Conservation (phyloP, 2,888 invertebrate species). For the Aplocera efformata region DNA sequence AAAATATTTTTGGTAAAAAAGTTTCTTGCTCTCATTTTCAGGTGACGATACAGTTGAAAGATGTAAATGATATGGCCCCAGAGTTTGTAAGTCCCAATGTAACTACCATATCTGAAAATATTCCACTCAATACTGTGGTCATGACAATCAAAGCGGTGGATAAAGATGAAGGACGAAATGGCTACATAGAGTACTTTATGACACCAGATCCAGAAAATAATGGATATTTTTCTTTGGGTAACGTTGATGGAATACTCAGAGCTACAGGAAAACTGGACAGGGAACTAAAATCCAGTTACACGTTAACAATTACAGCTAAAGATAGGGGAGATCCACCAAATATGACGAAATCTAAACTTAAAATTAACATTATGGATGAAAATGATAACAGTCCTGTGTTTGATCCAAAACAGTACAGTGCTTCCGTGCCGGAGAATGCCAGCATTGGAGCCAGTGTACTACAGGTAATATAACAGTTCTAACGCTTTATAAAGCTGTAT, state of each 20-base stretch:
- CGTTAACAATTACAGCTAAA: constrained; percentile 88
- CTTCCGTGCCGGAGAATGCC: constrained; percentile 95
- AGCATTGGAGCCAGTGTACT: constrained; percentile 94
- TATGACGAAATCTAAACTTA: constrained; percentile 84
- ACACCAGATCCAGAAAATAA: constrained; percentile 83
- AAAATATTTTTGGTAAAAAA: too few species aligned
- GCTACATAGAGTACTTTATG: constrained; percentile 93
- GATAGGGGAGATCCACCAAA: constrained; percentile 93
- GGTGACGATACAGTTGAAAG: constrained; percentile 93
- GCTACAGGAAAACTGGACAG: constrained; percentile 93
- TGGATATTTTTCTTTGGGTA: constrained; percentile 88
- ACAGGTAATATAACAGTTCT: constrained; percentile 79
- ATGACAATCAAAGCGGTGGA: constrained; percentile 94
- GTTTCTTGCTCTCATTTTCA: too few species aligned
- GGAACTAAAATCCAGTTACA: constrained; percentile 88
- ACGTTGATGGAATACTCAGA: constrained; percentile 92
- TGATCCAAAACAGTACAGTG: constrained; percentile 93
- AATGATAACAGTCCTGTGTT: constrained; percentile 95
- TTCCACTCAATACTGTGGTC: constrained; percentile 91
- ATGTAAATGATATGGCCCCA: constrained; percentile 95
- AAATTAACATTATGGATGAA: constrained; percentile 89
- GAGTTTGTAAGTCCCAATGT: constrained; percentile 90
- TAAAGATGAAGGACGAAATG: constrained; percentile 94
- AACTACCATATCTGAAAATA: constrained; percentile 91
- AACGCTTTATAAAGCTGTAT: too few species aligned